Conservation (phyloP, 2,888 invertebrate genomes). For the Gnatocerus cornutus region DNA sequence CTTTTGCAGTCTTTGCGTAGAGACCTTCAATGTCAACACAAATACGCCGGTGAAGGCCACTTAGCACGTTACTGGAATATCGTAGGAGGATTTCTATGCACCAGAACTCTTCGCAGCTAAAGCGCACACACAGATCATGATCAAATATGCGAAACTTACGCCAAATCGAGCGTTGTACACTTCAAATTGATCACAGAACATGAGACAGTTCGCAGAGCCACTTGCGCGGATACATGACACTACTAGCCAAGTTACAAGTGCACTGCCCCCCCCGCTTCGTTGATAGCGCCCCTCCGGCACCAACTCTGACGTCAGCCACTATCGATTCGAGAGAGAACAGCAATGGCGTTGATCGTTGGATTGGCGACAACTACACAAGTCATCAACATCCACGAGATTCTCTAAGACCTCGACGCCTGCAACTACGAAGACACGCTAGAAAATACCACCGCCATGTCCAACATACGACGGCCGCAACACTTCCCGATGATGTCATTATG, state of each 20-base stretch:
- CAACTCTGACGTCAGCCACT: conserved; percentile 70
- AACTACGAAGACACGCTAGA: conserved; percentile 43
- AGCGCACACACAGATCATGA: conserved; percentile 54
- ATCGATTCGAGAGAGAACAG: conserved; percentile 68
- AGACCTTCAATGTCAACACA: conserved; percentile 72
- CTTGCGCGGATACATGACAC: conserved; percentile 72
- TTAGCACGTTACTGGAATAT: conserved; percentile 67
- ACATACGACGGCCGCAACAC: conserved; percentile 63
- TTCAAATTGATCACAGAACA: conserved; percentile 68
- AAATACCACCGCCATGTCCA: conserved; percentile 53
- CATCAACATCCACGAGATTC: conserved; percentile 21
- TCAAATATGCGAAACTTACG: conserved; percentile 65
- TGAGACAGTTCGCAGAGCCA: conserved; percentile 69
- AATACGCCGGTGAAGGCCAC: conserved; percentile 71
- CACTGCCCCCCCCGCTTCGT: conserved; percentile 68
- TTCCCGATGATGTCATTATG: conserved; percentile 73
- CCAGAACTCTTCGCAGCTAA: conserved; percentile 44
- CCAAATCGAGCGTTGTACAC: conserved; percentile 67
- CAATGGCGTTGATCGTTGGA: conserved; percentile 68
- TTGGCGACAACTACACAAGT: conserved; percentile 58
- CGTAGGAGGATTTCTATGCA: conserved; percentile 51
- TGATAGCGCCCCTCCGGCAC: conserved; percentile 69
- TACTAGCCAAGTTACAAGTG: conserved; percentile 72
- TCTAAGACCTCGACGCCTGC: conserved; percentile 10
- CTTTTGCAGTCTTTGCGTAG: conserved; percentile 71